Percentiles rank a stretch among this genome's conserved stretches.
phyloP scores from a whole-genome alignment of 2,113 vertebrate genomes.

The Acrocephalus kingi region DNA sequence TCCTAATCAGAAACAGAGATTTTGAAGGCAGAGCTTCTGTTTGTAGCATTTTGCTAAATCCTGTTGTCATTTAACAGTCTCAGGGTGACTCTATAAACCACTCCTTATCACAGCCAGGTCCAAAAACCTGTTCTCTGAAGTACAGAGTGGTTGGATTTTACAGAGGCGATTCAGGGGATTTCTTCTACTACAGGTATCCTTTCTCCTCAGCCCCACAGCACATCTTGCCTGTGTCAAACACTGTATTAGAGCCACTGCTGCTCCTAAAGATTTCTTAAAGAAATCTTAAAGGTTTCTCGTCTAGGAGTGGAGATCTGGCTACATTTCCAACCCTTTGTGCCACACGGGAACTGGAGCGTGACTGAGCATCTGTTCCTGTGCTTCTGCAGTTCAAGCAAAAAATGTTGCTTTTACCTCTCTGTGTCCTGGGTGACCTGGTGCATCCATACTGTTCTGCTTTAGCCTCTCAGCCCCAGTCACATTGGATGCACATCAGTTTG shows the following conservation, averaged over 20 bases:
- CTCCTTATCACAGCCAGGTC: background rate
- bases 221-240: background rate
- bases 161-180: background rate
- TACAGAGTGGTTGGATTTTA: background rate
- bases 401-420: background rate
- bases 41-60: background rate
- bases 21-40: background rate
- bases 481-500: background rate
- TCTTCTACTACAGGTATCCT: background rate
- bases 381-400: background rate
- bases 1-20: background rate
- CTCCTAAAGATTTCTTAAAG: background rate
- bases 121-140: background rate
- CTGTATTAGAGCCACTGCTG: background rate
- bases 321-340: background rate
- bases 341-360: background rate
- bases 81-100: background rate
- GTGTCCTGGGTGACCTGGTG: background rate
- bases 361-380: background rate
- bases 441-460: background rate
- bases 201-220: background rate
- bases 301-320: background rate
- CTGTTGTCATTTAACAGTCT: background rate
- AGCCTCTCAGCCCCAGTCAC: background rate
- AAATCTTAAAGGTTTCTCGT: background rate